These are phyloP conservation scores for Gambelia wislizenii DNA, from an alignment of 2,797 vertebrate species.

Conservation along the genomic window DNA sequence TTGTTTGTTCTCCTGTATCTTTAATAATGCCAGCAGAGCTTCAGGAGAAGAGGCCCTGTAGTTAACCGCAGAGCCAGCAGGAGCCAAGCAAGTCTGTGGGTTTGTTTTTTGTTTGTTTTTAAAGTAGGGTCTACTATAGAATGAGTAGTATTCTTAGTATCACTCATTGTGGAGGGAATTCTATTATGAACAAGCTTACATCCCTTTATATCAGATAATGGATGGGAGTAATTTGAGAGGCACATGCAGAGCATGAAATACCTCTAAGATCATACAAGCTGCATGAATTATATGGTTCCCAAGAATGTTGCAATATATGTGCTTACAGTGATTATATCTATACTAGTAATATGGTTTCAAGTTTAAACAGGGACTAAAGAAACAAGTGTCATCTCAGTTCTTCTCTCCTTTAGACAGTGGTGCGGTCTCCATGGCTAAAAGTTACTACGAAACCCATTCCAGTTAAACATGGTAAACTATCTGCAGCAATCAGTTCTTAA, in stretches of 20 bases:
- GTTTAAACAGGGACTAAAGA: not conserved
- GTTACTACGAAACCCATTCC: not conserved
- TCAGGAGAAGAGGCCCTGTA: not conserved
- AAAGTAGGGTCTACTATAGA: not conserved
- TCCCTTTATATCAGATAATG: not conserved
- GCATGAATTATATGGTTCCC: not conserved
- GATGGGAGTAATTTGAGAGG: not conserved
- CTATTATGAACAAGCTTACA: not conserved
- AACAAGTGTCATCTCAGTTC: not conserved
- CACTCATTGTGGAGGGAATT: fast-evolving
- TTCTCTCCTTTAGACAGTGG: not conserved
- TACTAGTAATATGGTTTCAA: not conserved
- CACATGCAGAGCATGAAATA: not conserved
- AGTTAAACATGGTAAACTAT: not conserved
- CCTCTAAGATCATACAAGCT: not conserved
- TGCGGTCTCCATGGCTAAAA: not conserved
- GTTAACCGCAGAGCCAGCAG: not conserved
- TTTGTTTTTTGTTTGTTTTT: not conserved
- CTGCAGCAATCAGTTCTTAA: not conserved
- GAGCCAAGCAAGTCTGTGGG: not conserved
- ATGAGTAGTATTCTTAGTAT: not conserved
- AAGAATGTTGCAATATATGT: not conserved
- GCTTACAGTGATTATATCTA: not conserved
- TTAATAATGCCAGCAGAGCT: conserved; percentile 2
- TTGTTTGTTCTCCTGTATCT: conserved; percentile 56